phyloP scores from a whole-genome alignment of 2,888 invertebrate genomes.

The Xanthorhoe designata region DNA sequence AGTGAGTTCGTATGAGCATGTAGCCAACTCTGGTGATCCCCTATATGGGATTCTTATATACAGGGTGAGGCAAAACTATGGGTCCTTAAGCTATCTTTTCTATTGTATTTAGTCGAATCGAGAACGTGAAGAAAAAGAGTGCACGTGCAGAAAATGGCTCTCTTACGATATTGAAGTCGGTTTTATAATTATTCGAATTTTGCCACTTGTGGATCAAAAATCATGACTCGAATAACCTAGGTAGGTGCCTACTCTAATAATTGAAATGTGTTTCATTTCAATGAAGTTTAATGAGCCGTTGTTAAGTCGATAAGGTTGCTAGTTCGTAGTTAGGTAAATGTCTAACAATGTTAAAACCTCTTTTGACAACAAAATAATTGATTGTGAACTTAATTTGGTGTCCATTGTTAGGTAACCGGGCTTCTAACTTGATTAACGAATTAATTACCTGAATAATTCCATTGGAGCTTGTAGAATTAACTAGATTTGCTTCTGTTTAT shows the following conservation, averaged over 20 bases:
- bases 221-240: not conserved
- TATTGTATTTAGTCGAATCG: no score
- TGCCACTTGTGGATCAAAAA: no score
- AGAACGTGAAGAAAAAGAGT: no score
- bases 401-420: conserved; percentile 61
- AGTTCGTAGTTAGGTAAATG: not conserved
- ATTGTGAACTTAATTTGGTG: conserved; percentile 51
- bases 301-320: not conserved
- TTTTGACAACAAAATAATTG: conserved; percentile 49
- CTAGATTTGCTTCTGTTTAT: conserved; percentile 46
- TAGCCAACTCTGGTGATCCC: no score
- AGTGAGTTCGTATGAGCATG: no score
- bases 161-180: no score
- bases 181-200: no score
- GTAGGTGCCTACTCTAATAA: no score
- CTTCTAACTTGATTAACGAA: conserved; percentile 66
- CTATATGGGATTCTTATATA: no score
- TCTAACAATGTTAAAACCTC: conserved; percentile 38
- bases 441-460: conserved; percentile 62
- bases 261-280: not conserved
- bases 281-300: not conserved
- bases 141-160: no score
- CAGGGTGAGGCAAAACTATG: no score
- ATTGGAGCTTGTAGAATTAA: conserved; percentile 59
- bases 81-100: no score